Percentiles rank a stretch among this genome's conserved stretches.
phyloP scores from a whole-genome alignment of 2,888 invertebrate genomes.

The Cantharis rustica region DNA sequence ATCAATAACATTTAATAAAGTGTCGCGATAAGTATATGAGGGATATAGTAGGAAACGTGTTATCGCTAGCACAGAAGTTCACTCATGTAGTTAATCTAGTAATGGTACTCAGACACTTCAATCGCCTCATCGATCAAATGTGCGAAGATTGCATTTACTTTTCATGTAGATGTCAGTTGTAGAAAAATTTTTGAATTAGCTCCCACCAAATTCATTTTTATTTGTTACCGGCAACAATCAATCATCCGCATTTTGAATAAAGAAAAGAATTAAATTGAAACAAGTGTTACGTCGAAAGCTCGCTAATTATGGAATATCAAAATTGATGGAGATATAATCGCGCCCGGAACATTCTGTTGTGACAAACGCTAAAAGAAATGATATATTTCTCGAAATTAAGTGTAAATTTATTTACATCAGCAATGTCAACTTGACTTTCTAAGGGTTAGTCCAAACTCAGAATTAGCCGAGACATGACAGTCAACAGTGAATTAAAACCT shows the following conservation, averaged over 20 bases:
- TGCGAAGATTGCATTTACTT: conserved; percentile 17
- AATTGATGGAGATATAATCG: conserved; percentile 18
- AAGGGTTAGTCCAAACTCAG: conserved; percentile 34
- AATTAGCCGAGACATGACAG: conserved; percentile 45
- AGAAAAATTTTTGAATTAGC: conserved; percentile 2
- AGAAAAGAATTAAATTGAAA: not conserved
- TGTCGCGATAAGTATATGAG: conserved; percentile 29
- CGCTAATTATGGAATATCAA: conserved; percentile 2
- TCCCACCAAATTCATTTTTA: not conserved
- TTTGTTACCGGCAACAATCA: not conserved
- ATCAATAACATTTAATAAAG: conserved; percentile 41
- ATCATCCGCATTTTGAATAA: not conserved
- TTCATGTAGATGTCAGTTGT: conserved; percentile 17
- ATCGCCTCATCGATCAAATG: conserved; percentile 40
- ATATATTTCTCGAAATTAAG: conserved; percentile 32
- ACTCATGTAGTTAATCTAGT: conserved; percentile 40
- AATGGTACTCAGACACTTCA: conserved; percentile 39
- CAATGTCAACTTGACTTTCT: conserved; percentile 33
- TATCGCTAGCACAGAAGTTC: conserved; percentile 35
- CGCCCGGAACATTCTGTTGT: conserved; percentile 6
- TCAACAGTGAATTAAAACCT: conserved; percentile 44
- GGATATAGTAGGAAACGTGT: conserved; percentile 30
- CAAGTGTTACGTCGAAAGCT: not conserved
- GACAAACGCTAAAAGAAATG: conserved; percentile 34
- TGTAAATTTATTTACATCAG: conserved; percentile 44